Conservation (phyloP, 1,140 invertebrate genomes). For the Neodiprion pinetum region DNA sequence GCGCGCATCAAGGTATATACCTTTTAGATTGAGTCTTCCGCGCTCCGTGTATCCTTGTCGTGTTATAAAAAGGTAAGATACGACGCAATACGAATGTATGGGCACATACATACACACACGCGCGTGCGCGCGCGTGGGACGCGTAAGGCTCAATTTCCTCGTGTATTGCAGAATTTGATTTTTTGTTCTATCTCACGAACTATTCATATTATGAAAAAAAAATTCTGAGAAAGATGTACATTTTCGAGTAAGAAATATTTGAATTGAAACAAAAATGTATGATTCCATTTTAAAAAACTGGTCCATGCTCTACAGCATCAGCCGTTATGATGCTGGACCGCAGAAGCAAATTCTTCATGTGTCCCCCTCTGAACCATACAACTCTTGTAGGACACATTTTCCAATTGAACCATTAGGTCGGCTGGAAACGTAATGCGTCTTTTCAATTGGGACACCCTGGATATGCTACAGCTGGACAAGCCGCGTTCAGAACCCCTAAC, state of each 20-base stretch:
- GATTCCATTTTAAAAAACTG: constrained; percentile 7
- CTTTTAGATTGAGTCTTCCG: too few relatives aligned
- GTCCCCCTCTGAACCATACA: too few relatives aligned
- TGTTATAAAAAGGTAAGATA: too few relatives aligned
- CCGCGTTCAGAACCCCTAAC: constrained; percentile 25
- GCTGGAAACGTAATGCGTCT: too few relatives aligned
- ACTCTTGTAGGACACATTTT: too few relatives aligned
- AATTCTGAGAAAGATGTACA: neutral
- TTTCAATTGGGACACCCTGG: too few relatives aligned
- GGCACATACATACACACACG: neutral
- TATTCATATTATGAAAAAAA: too few relatives aligned
- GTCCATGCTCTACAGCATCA: neutral
- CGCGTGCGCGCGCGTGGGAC: neutral
- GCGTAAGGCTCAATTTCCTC: neutral
- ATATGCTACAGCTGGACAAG: constrained; percentile 29
- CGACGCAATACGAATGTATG: too few relatives aligned
- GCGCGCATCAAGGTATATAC: too few relatives aligned
- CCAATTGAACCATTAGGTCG: too few relatives aligned
- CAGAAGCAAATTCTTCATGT: neutral
- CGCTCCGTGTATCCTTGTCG: too few relatives aligned
- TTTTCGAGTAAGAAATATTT: neutral
- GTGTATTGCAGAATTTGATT: neutral
- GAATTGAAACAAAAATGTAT: neutral
- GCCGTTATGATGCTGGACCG: neutral
- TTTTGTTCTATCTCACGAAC: too few relatives aligned